Evolutionary conservation across 2,888 invertebrate genomes (phyloP), one percentile per base, ranked within the genome.

Genomic region (Tryphoninae sp.): DNA sequence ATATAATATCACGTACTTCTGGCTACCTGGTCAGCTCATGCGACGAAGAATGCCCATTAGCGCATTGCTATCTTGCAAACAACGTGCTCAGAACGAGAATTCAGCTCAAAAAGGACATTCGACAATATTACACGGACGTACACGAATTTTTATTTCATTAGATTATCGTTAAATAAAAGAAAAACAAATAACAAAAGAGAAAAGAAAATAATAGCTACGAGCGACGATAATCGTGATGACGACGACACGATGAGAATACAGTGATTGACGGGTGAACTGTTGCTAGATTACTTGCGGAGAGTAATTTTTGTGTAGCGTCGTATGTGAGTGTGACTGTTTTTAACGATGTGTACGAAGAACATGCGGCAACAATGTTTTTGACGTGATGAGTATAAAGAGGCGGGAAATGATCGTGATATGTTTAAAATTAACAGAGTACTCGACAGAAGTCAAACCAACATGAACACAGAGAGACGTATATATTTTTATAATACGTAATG

Each of bases 371-470:
- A 26, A 67, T 80, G 79, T 65, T 58, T 65, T 16, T 33, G 58
- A 19, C 69, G 53, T 16, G 77, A 72, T 83, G 79, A 81, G 76
- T 79, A 58, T 77, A 76, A 71, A 76, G 65, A 82, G 76, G 76
- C 77, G 59, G 82, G 71, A 58, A 33, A 53, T 71, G 73, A n/a
- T n/a, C 23, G 19, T 22, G 40, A 51, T 69, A 16, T 69, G 53
- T 58, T 67, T 33, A 13, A 74, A 61, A 69, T 64, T 58, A 59
- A 53, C 51, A n/a, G 51, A 80, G 62, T 78, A 80, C 81, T 77
- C 71, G 78, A 81, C 77, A 84, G 89, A 89, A 89, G 89, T 89
- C 89, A 89, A 89, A 89, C 89, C 89, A 89, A 88, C 87, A 85
- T 87, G 59, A 82, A 86, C 84, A 88, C 85, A 85, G 83, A 84